Percentiles rank a stretch among this genome's conserved stretches.
Evolutionary conservation across 2,797 vertebrate species (phyloP).

Genomic region (Sebastes kiyomatsui): DNA sequence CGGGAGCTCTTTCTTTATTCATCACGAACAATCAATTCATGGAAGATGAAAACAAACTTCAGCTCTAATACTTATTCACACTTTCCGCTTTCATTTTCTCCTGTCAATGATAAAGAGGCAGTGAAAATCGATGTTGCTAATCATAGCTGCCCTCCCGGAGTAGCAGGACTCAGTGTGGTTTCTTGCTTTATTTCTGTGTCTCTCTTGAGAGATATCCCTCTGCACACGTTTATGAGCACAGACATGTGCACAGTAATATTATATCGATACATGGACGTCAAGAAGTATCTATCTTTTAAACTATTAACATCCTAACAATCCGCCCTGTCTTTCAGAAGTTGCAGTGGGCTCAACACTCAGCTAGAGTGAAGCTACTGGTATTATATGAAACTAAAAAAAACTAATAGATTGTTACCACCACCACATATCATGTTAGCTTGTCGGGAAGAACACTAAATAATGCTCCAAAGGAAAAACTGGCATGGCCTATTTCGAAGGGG

Average conservation of each 20-base stretch:
- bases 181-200: neutral
- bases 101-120: constrained; percentile 4
- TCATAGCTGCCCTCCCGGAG: neutral
- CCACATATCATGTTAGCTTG: no score
- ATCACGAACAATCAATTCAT: constrained; percentile 19
- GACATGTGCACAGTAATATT: neutral
- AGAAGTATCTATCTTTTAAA: no score
- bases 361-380: no score
- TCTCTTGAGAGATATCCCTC: neutral
- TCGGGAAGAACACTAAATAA: no score
- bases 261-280: no score
- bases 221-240: constrained; percentile 1
- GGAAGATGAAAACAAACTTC: constrained; percentile 15
- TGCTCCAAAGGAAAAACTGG: no score
- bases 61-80: constrained; percentile 3
- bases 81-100: constrained; percentile 11
- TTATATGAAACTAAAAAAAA: no score
- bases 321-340: no score
- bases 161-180: neutral
- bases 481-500: no score
- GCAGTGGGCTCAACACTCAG: no score
- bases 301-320: no score
- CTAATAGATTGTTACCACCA: no score
- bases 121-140: neutral
- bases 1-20: constrained; percentile 11